phyloP scores from a whole-genome alignment of 2,797 vertebrate species.

The Hippopotamyrus pictus region DNA sequence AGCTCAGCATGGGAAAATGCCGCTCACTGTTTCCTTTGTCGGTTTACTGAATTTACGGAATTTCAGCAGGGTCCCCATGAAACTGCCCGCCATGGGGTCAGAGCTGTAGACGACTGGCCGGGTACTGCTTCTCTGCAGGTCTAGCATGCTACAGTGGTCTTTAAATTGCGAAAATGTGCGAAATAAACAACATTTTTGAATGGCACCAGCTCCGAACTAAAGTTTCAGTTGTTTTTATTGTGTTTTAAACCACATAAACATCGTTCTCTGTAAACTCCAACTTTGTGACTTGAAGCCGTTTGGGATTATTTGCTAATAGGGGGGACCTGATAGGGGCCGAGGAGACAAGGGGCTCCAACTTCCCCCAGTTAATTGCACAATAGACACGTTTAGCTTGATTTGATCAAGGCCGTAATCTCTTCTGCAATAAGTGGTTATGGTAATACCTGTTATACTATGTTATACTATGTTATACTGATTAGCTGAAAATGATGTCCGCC shows the following conservation, averaged over 20 bases:
- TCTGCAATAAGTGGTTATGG: not conserved
- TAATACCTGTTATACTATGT: too few relatives aligned
- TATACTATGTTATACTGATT: not conserved
- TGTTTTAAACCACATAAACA: not conserved
- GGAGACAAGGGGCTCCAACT: not conserved
- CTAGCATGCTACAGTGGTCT: not conserved
- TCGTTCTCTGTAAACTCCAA: not conserved
- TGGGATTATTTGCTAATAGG: not conserved
- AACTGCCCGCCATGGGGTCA: not conserved
- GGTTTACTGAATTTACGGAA: not conserved
- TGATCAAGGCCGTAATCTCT: not conserved
- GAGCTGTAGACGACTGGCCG: not conserved
- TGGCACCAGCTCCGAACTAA: not conserved
- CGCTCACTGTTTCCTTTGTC: not conserved
- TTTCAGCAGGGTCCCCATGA: not conserved
- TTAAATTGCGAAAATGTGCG: not conserved
- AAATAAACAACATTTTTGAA: not conserved
- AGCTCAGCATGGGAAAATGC: not conserved
- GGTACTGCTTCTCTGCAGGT: not conserved
- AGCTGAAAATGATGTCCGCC: not conserved
- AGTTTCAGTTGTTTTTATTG: not conserved
- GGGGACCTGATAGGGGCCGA: not conserved
- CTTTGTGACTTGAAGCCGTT: not conserved
- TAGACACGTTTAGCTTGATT: not conserved
- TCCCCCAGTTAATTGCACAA: not conserved